Evolutionary conservation across 30 jellyfish, hydroid and myxozoan species (phyloP).

Genomic region (Aurelia sp.): DNA sequence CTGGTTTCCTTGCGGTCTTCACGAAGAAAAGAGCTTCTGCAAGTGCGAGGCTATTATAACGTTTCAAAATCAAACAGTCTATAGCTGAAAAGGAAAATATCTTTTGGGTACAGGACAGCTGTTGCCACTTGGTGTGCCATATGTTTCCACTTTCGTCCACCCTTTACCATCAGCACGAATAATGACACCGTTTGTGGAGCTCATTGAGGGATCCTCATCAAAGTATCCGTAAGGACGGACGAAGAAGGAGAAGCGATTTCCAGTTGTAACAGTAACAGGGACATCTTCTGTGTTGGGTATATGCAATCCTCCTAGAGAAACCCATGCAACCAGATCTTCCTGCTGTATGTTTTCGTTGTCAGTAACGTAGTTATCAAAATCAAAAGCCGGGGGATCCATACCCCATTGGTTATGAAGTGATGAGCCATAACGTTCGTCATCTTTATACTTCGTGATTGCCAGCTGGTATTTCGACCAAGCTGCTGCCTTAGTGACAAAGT

Average conservation of each 20-base stretch:
- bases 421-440: slow-evolving; percentile 75
- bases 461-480: slow-evolving; percentile 87
- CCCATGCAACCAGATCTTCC: slow-evolving; percentile 92
- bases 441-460: slow-evolving; percentile 78
- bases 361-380: slow-evolving; percentile 58
- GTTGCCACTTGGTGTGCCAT: slow-evolving; percentile 74
- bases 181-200: slow-evolving; percentile 69
- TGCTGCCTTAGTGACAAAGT: slow-evolving; percentile 72
- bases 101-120: slow-evolving; percentile 68
- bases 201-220: slow-evolving; percentile 86
- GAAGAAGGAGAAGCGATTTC: slow-evolving; percentile 65
- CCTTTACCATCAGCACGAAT: slow-evolving; percentile 45
- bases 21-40: too few relatives aligned
- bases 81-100: not conserved
- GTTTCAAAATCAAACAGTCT: too few relatives aligned
- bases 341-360: slow-evolving; percentile 70
- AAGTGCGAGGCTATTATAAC: too few relatives aligned
- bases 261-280: slow-evolving; percentile 82
- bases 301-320: slow-evolving; percentile 83
- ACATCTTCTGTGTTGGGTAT: slow-evolving; percentile 84
- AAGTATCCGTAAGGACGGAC: slow-evolving; percentile 83
- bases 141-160: slow-evolving; percentile 53
- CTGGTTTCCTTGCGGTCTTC: too few relatives aligned
- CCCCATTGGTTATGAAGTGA: slow-evolving; percentile 67
- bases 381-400: slow-evolving; percentile 78